Evolutionary conservation across 1,140 invertebrate genomes (phyloP).

Genomic region (Rhagoletis zephyria): DNA sequence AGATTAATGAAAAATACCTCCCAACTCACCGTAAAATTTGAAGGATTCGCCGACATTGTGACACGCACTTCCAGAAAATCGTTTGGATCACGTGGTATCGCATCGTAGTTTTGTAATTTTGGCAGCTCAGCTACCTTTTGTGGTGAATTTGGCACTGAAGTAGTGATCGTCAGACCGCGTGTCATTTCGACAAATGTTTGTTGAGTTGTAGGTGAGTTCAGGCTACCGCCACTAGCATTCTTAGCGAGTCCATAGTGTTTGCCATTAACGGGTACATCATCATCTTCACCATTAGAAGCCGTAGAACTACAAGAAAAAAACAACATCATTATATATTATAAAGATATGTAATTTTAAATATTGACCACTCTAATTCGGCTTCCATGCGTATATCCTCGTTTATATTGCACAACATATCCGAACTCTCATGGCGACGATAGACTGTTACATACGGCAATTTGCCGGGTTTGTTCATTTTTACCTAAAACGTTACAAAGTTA

Average conservation of each 20-base stretch:
- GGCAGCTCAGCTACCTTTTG: slow-evolving; percentile 58
- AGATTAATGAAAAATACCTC: too few relatives aligned
- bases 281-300: slow-evolving; percentile 36
- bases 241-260: slow-evolving; percentile 43
- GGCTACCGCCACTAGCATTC: slow-evolving; percentile 10
- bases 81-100: slow-evolving; percentile 63
- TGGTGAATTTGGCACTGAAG: slow-evolving; percentile 62
- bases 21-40: slow-evolving; percentile 65
- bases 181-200: slow-evolving; percentile 57
- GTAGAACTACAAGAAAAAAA: slow-evolving; percentile 9
- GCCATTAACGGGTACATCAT: slow-evolving; percentile 10
- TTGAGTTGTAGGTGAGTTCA: slow-evolving; percentile 56
- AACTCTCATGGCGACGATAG: slow-evolving; percentile 61
- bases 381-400: slow-evolving; percentile 69
- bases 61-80: slow-evolving; percentile 70
- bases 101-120: slow-evolving; percentile 64
- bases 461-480: slow-evolving; percentile 63
- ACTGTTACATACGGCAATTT: slow-evolving; percentile 65
- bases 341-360: neutral
- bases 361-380: slow-evolving; percentile 67
- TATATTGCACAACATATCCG: slow-evolving; percentile 62
- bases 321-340: neutral
- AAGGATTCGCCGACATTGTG: slow-evolving; percentile 66
- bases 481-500: slow-evolving; percentile 55
- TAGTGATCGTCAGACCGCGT: slow-evolving; percentile 53